Evolutionary conservation across 1,140 invertebrate species (phyloP), one percentile per base, ranked within the genome.

Genomic region (Pseudomyrmex sp.): DNA sequence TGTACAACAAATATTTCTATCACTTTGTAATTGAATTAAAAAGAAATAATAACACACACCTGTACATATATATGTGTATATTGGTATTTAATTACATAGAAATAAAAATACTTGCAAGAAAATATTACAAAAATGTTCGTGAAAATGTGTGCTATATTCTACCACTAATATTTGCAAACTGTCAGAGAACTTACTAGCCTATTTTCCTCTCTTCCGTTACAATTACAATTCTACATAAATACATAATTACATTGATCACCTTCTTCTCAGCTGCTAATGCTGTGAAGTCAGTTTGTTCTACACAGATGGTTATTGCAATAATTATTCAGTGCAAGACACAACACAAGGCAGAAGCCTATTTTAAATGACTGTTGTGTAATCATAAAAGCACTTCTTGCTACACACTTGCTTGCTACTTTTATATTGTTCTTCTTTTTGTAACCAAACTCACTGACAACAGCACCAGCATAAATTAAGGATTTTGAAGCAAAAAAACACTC

Each of bases 311-410:
- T 73, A 54, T n/a, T n/a, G 46, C 26, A 61, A 63, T 73, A 82
- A 88, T 88, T 86, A 86, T 73, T 80, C 58, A 83, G 58, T 76
- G 12, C 35, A 7, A 35, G 0, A 5, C 56, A 63, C 50, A 68
- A 83, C 76, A 10, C 68, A 79, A 77, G 13, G 12, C 18, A 82
- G 58, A 63, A 87, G 26, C 9, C 69, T 65, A 44, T 84, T 63
- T 54, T 80, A 23, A 87, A 48, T 84, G 82, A 86, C 84, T 73
- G 54, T 89, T 89, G 65, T 58, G 13, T 88, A 89, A 89, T 61
- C 59, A 8, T 62, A 48, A 69, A 20, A 59, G 10, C 18, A 59
- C 58, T 13, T 87, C 15, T 56, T 66, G 0, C 13, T 52, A 12
- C 10, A 4, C 26, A 68, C 1, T 66, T 18, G 26, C 20, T 76